Evolutionary conservation across 2,113 vertebrate genomes (phyloP).

Genomic region (Typhlomys cinereus): DNA sequence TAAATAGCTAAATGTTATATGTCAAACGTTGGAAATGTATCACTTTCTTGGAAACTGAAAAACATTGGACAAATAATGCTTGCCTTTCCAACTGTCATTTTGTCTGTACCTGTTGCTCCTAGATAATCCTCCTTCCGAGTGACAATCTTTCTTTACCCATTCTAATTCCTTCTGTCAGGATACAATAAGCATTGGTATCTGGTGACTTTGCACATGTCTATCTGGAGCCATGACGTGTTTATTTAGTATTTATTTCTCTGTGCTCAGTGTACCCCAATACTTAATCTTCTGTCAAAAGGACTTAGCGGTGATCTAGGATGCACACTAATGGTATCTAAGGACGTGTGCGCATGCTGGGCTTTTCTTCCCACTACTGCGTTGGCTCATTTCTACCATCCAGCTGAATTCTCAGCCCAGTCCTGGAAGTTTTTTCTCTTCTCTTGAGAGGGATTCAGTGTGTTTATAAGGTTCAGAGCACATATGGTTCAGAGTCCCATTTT

Average conservation of each 20-base stretch:
- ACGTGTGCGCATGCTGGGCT: neutral
- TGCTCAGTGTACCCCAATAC: neutral
- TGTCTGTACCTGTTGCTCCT: neutral
- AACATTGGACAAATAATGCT: constrained; percentile 32
- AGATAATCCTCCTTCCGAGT: constrained; percentile 18
- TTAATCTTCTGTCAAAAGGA: constrained; percentile 54
- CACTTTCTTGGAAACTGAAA: constrained; percentile 17
- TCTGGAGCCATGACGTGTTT: constrained; percentile 36
- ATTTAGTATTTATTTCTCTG: constrained; percentile 36
- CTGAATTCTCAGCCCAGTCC: neutral
- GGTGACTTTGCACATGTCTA: constrained; percentile 11
- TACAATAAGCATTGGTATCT: constrained; percentile 26
- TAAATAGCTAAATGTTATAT: neutral
- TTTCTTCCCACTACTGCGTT: neutral
- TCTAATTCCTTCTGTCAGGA: constrained; percentile 29
- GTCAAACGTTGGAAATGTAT: neutral
- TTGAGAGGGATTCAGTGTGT: neutral
- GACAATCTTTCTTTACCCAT: constrained; percentile 17
- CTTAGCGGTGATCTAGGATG: neutral
- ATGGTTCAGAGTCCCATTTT: neutral
- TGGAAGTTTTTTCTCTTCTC: constrained; percentile 23
- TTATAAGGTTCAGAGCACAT: neutral
- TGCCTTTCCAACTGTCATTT: constrained; percentile 22
- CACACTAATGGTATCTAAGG: neutral
- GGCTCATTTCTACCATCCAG: neutral